Base-by-base conservation (phyloP, 1,140 invertebrate genomes). In the Himalopsyche phryganea region DNA sequence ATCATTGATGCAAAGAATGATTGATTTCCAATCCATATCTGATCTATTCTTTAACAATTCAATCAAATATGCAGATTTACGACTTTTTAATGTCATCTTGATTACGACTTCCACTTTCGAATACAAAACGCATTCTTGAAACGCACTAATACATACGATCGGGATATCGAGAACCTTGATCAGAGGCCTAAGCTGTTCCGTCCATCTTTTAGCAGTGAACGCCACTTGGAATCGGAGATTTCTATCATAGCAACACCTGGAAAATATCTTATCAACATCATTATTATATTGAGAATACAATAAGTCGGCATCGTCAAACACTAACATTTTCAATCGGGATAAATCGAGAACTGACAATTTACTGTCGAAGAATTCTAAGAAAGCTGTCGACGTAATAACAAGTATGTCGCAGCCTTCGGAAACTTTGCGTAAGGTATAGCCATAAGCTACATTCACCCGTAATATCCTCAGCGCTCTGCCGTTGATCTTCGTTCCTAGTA, bases 71-170 rank as follows among this genome's bases (percentile, higher is more conserved):
- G 23, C 10, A 6, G 44, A 9, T 44, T 52, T 52, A 14, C 15
- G 1, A 10, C 47, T 44, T 14, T 41, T 38, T 9, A 15, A 10
- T 6, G 74, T 59, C 50, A 74, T 73, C 49, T 66, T 66, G 2
- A 75, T 69, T 0, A 67, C 63, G 10, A 68, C 71, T 46, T 67
- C 67, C 0, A 66, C 61, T 61, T 74, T 72, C 2, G 74, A 72
- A 55, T 77, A 77, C 6, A 75, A 48, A 0, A 75, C 70, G 48
- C 71, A 72, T 60, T 77, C 75, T 61, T 74, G 69, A 20, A 72
- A 72, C 1, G 75, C 68, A 2, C 71, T 67, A 14, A 77, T 72
- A 32, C 70, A 71, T 0, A 77, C 50, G 1, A 75, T 69, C 0
- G 73, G 66, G 55, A 75, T 66, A 1, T 72, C 68, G 0, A 70